Evolutionary conservation across 2,888 invertebrate species (phyloP), one percentile per base, ranked within the genome.

Genomic region (Ophion costatus): DNA sequence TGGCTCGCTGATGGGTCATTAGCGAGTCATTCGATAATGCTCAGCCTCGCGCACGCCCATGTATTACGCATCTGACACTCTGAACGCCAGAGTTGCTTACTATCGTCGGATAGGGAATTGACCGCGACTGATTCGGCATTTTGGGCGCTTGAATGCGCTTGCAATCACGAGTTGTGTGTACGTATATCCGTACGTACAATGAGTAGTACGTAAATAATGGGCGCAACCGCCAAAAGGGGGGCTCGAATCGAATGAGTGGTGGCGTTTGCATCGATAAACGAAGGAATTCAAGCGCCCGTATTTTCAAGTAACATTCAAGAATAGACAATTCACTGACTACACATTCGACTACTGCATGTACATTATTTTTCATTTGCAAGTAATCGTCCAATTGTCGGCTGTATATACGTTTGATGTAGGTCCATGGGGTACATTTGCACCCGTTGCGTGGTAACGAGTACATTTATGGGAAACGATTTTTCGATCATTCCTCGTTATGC

Each of bases 1-100:
- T 85, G 74, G 80, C 80, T 82, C 82, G 73, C 80, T 85, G 82
- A 85, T 85, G 82, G 80, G 64, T 85, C 85, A 80, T 85, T 85
- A 85, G 59, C 80, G 82, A 82, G 80, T 85, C 82, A 85, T 85
- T 85, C 74, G 82, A 85, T 85, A 77, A 74, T 77, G 80, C 63
- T 63, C 59, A 59, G 63, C 70, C 59, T 71, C 64, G 70, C 57
- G 64, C 61, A 70, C 70, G 24, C 22, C 71, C 67, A 57, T 63
- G 77, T 57, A 76, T 80, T 73, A 82, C 82, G 80, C 61, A 64
- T 80, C 82, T 74, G 75, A 3, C 59, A 45, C 69, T 51, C 45
- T 17, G 56, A 59, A 64, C 70, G 20, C 59, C 29, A 56, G 64
- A 64, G 67, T 66, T 80, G 82, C 82, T 85, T 77, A 77, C 69